Conservation (phyloP, 2,113 vertebrate species). For the Muntiacus reevesi region DNA sequence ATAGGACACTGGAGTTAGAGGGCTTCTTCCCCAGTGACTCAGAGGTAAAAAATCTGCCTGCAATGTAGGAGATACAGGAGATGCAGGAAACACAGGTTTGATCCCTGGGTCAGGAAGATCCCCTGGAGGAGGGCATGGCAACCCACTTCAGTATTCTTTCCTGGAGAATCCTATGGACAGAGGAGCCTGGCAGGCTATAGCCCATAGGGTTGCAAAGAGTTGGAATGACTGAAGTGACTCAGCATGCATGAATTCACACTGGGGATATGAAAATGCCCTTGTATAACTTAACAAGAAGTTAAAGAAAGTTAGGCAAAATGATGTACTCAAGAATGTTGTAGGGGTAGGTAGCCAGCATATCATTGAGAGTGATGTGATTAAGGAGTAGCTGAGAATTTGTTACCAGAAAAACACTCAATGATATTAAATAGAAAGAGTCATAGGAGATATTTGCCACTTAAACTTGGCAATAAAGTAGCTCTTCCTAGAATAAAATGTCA, state of each 20-base stretch:
- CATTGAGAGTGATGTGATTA: too few relatives aligned
- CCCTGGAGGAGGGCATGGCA: background rate
- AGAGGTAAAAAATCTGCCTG: background rate
- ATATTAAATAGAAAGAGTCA: background rate
- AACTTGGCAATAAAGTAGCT: background rate
- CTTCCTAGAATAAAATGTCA: background rate
- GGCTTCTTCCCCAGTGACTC: background rate
- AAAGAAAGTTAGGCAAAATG: background rate
- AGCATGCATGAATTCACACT: background rate
- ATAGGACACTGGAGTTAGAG: accelerated
- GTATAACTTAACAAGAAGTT: background rate
- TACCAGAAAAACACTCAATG: background rate
- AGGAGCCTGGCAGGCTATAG: background rate
- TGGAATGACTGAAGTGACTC: background rate
- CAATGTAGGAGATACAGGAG: background rate
- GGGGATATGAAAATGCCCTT: background rate
- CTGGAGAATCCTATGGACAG: background rate
- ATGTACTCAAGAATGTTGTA: accelerated
- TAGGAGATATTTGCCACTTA: background rate
- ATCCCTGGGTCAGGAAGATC: background rate
- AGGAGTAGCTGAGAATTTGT: background rate
- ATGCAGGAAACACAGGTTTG: background rate
- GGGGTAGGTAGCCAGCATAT: accelerated
- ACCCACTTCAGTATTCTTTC: background rate
- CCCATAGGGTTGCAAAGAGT: background rate